Evolutionary conservation across 1,140 invertebrate species (phyloP).

Genomic region (Drosophila yakuba): DNA sequence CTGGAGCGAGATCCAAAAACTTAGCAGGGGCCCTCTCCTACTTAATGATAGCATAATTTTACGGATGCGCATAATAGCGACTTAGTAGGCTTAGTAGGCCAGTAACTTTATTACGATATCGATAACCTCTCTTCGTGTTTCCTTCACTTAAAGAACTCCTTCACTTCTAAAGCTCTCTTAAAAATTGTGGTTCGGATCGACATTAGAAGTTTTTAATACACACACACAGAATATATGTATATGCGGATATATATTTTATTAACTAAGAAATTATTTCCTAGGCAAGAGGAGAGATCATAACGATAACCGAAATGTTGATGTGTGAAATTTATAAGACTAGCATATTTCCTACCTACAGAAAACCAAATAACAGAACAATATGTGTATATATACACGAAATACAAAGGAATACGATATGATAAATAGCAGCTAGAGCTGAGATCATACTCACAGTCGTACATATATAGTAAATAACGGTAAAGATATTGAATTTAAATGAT

Average conservation of each 20-base stretch:
- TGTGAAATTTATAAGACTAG: constrained; percentile 85
- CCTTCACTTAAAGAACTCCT: constrained; percentile 46
- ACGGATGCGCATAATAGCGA: constrained; percentile 12
- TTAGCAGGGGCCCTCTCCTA: constrained; percentile 25
- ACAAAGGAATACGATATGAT: constrained; percentile 33
- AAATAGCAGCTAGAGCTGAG: constrained; percentile 69
- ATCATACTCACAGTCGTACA: constrained; percentile 57
- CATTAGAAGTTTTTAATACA: constrained; percentile 65
- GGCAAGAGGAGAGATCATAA: constrained; percentile 41
- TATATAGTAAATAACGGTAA: constrained; percentile 22
- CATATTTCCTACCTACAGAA: constrained; percentile 79
- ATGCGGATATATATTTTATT: constrained; percentile 75
- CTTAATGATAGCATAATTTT: constrained; percentile 33
- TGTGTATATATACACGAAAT: constrained; percentile 46
- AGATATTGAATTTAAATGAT: constrained; percentile 74
- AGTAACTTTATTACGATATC: constrained; percentile 28
- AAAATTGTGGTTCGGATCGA: constrained; percentile 72
- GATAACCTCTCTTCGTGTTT: constrained; percentile 62
- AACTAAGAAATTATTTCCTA: constrained; percentile 74
- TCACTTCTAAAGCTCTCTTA: constrained; percentile 30
- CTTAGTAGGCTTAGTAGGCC: constrained; percentile 31
- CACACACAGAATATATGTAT: constrained; percentile 52
- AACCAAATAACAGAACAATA: constrained; percentile 40
- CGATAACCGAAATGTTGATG: constrained; percentile 81
- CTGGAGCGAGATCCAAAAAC: constrained; percentile 36